phyloP scores from a whole-genome alignment of 2,888 invertebrate genomes.

The Tortrix viridana region DNA sequence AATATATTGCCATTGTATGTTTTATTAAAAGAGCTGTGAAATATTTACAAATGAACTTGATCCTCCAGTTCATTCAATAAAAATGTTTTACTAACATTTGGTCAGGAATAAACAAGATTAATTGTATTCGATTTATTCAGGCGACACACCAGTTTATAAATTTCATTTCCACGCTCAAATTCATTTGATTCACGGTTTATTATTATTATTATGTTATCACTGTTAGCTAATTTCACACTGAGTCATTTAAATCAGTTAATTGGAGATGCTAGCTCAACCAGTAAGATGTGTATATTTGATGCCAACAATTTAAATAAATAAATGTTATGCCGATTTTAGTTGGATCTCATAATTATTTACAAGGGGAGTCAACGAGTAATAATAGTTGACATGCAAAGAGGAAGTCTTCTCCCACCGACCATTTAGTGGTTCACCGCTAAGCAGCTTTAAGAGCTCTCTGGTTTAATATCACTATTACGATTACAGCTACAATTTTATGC shows the following conservation, averaged over 20 bases:
- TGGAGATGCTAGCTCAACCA: not conserved
- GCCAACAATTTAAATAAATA: not conserved
- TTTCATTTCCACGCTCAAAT: constrained; percentile 1
- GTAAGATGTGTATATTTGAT: not conserved
- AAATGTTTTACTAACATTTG: not conserved
- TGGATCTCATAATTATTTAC: constrained; percentile 32
- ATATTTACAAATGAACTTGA: no score
- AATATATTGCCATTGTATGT: no score
- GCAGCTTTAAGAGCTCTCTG: constrained; percentile 53
- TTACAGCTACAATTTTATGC: constrained; percentile 54
- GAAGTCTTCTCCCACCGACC: constrained; percentile 57
- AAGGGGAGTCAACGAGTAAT: constrained; percentile 27
- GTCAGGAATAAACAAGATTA: not conserved
- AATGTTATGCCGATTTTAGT: constrained; percentile 20
- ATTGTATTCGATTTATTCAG: constrained; percentile 11
- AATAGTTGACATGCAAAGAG: constrained; percentile 53
- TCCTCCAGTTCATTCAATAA: no score
- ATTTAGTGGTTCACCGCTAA: constrained; percentile 71
- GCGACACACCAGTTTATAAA: constrained; percentile 12
- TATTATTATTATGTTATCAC: not conserved
- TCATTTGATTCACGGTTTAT: constrained; percentile 11
- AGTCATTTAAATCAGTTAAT: not conserved
- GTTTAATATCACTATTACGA: constrained; percentile 55
- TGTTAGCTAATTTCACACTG: not conserved
- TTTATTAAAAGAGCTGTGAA: no score